phyloP scores from a whole-genome alignment of 2,888 invertebrate species.

The Tetropium fuscum region DNA sequence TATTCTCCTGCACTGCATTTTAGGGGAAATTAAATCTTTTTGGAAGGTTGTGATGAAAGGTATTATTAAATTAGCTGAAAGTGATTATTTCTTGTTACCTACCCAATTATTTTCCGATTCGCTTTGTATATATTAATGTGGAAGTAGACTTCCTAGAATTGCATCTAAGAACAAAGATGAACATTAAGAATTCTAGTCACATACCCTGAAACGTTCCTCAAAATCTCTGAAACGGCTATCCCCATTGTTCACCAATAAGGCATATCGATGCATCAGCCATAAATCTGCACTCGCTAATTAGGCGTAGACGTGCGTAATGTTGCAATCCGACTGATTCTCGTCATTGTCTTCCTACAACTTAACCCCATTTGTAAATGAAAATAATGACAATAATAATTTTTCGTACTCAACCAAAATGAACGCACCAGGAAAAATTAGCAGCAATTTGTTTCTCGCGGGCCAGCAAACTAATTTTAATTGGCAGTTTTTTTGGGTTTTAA shows the following conservation, averaged over 20 bases:
- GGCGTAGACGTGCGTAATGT: constrained; percentile 39
- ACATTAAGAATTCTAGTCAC: constrained; percentile 37
- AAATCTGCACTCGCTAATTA: constrained; percentile 60
- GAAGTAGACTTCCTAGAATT: constrained; percentile 36
- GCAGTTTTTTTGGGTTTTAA: too few relatives aligned
- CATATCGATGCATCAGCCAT: constrained; percentile 61
- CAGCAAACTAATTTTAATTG: too few relatives aligned
- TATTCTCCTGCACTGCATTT: too few relatives aligned
- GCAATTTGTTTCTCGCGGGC: too few relatives aligned
- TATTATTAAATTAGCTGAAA: too few relatives aligned
- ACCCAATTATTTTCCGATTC: too few relatives aligned
- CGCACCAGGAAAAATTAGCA: too few relatives aligned
- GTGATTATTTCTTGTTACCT: too few relatives aligned
- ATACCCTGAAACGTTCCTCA: constrained; percentile 33
- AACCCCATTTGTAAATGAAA: background rate
- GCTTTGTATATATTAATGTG: too few relatives aligned
- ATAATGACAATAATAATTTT: too few relatives aligned
- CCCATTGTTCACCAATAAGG: constrained; percentile 59
- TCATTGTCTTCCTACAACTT: constrained; percentile 28
- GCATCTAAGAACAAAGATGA: constrained; percentile 31
- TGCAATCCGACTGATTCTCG: constrained; percentile 49
- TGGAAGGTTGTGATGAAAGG: too few relatives aligned
- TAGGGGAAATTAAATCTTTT: too few relatives aligned
- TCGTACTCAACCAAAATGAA: background rate
- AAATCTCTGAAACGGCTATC: constrained; percentile 38